Base-by-base conservation (phyloP, 1,140 invertebrate species). In the Caenorhabditis elegans region DNA sequence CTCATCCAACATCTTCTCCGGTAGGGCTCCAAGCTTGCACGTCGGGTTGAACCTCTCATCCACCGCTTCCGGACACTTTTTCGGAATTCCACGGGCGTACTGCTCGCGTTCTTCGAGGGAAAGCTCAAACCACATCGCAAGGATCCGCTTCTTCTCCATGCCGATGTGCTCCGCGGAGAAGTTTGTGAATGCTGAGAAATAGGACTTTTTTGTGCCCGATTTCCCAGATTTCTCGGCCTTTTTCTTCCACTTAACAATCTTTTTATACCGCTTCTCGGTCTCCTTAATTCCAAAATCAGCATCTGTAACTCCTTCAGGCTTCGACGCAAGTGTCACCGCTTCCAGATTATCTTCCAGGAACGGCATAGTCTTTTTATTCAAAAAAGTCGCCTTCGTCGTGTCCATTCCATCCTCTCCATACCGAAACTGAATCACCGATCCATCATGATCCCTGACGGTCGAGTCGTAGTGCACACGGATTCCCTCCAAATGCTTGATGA, bases 381-480 rank as follows among this genome's bases (percentile, higher is more conserved):
- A 91, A 88, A 95, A 97, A 85, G 95, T 94, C 11, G 94, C 93
- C 90, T 95, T 95, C 0, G 93, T 90, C 55, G 98, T 93, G 90
- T 99, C 97, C 55, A 98, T 91, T 0, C 97, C 96, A 92, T 99
- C 98, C 92, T 99, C 97, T 3, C 98, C 98, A 90, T 98, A 99
- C n/a, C 93, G 92, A 90, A 95, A 96, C 92, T 93, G 22, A 80
- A 99, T 93, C n/a, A 99, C 92, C 90, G 93, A 94, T 31, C 94
- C 94, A 91, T 99, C 97, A 83, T 94, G 94, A 90, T 99, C 97
- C 80, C 97, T 92, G 0, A 99, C 97, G 1, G 96, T 98, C 85
- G 94, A 91, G 90, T 99, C 97, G 90, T 98, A 98, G 48, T 88
- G 88, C 11, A 92, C 91, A 49, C 92, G 92, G 1, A 99, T 87